Evolutionary conservation across 2,113 vertebrate species (phyloP).

Genomic region (Octodon degus): DNA sequence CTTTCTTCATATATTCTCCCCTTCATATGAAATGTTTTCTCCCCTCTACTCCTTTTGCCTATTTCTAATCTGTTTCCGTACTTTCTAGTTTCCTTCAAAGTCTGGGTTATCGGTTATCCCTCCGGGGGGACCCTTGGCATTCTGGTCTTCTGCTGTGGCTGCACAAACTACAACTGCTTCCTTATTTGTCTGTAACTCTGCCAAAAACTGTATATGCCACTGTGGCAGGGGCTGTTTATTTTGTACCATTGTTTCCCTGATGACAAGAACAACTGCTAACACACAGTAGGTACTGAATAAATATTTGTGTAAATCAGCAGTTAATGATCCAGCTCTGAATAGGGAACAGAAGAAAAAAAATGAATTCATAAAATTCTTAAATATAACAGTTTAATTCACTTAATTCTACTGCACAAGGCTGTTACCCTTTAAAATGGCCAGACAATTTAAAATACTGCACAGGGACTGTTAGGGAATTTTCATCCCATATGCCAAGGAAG

Average conservation of each 20-base stretch:
- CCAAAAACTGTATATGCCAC: not conserved
- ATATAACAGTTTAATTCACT: conserved; percentile 60
- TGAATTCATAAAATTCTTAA: conserved; percentile 38
- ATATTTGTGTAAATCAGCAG: conserved; percentile 50
- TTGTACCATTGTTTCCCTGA: not conserved
- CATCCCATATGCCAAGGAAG: conserved; percentile 72
- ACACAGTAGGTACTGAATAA: conserved; percentile 66
- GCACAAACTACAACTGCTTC: not conserved
- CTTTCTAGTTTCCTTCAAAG: not conserved
- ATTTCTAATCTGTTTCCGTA: not conserved
- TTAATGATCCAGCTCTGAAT: not conserved
- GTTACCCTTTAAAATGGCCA: conserved; percentile 71
- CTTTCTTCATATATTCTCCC: not conserved
- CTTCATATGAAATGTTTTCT: not conserved
- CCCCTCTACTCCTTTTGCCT: not conserved
- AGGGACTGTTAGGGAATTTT: conserved; percentile 67
- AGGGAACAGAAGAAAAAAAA: conserved; percentile 17
- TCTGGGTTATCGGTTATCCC: not conserved
- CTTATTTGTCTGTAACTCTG: not conserved
- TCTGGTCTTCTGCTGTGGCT: not conserved
- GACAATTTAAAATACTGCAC: conserved; percentile 65
- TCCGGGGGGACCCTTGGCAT: not conserved
- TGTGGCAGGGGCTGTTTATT: not conserved
- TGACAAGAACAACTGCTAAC: conserved; percentile 12
- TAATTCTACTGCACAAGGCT: conserved; percentile 53